phyloP scores from a whole-genome alignment of 2,113 vertebrate genomes.

The Limnothrissa miodon region DNA sequence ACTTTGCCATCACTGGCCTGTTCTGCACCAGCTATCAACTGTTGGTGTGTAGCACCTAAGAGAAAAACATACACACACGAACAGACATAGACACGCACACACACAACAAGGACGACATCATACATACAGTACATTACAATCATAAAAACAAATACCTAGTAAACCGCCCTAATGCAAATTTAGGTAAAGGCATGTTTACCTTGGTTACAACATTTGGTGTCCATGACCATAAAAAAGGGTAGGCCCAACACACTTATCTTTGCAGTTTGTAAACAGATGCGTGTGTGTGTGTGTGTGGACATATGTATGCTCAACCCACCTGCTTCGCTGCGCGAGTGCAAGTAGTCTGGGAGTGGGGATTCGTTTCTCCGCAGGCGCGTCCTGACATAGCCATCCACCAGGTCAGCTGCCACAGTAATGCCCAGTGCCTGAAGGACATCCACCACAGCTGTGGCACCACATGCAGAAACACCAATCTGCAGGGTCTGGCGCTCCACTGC shows the following conservation, averaged over 20 bases:
- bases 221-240: neutral
- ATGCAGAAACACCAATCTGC: constrained; percentile 73
- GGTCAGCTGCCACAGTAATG: constrained; percentile 56
- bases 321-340: constrained; percentile 71
- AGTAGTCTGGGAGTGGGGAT: constrained; percentile 65
- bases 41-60: constrained; percentile 70
- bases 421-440: constrained; percentile 72
- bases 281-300: neutral
- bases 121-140: no score
- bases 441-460: constrained; percentile 73
- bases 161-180: no score
- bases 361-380: constrained; percentile 68
- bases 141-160: no score
- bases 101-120: neutral
- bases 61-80: neutral
- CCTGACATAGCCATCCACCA: constrained; percentile 61
- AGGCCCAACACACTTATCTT: neutral
- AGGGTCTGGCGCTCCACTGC: constrained; percentile 69
- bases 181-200: no score
- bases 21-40: constrained; percentile 68
- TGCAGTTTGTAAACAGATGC: neutral
- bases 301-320: constrained; percentile 49
- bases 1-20: constrained; percentile 62
- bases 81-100: neutral
- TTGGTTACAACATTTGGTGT: neutral